Conservation (phyloP, 2,888 invertebrate species). For the Myopa tessellatipennis region DNA sequence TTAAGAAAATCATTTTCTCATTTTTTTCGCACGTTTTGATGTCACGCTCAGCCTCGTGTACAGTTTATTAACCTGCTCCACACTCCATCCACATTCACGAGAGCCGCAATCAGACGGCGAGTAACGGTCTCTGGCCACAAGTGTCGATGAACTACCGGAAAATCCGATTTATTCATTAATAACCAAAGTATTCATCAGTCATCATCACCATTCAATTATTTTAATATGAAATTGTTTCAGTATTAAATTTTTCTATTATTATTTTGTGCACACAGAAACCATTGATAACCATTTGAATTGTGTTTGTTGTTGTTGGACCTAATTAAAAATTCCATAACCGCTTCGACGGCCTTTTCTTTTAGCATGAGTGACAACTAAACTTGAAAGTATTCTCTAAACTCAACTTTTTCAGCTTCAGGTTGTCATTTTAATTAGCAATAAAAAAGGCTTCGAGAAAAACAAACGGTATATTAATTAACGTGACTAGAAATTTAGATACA, state of each 20-base stretch:
- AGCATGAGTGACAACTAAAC: background rate
- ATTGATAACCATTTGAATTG: background rate
- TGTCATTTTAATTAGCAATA: background rate
- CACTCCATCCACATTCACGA: conserved; percentile 3
- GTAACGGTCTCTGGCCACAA: conserved; percentile 13
- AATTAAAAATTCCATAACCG: conserved; percentile 23
- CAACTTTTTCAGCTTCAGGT: background rate
- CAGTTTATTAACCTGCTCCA: conserved; percentile 18
- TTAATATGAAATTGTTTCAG: background rate
- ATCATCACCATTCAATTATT: background rate
- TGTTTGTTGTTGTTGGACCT: background rate
- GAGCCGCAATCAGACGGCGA: background rate
- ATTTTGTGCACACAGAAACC: background rate
- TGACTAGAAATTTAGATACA: conserved; percentile 29
- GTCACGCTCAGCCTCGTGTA: background rate
- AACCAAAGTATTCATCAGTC: background rate
- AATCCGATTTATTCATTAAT: conserved; percentile 8
- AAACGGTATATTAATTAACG: conserved; percentile 29
- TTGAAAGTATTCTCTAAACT: background rate
- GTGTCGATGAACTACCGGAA: conserved; percentile 35
- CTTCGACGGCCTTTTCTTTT: background rate
- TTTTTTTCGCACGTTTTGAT: too few relatives aligned
- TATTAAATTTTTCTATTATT: conserved; percentile 7
- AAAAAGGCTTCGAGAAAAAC: background rate
- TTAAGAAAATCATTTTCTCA: too few relatives aligned